Evolutionary conservation across 2,113 vertebrate genomes (phyloP), one percentile per base, ranked within the genome.

Genomic region (Ochotona princeps): DNA sequence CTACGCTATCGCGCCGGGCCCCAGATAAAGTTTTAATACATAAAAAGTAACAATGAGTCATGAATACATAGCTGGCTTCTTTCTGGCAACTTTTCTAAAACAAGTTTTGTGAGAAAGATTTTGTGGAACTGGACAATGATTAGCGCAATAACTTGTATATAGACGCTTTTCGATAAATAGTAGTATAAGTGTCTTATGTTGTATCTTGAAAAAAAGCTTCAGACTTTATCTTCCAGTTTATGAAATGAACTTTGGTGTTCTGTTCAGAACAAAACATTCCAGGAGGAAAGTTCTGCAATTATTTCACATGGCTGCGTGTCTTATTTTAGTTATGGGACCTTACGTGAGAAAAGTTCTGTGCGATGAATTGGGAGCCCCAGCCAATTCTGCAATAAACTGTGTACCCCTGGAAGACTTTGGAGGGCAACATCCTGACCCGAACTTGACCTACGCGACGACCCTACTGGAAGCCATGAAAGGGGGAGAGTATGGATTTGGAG

Each of bases 371-470:
- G 99, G 99, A 87, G 99, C 99, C 61, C 99, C 99, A 20, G 99
- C 99, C 83, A 99, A 99, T 97, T 99, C 99, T 89, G 99, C 99
- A 23, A 98, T 99, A 87, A 99, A 99, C 98, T 99, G 99, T 96
- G 97, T 99, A 94, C 99, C 99, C 32, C 91, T 99, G 97, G 99
- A 99, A 96, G 99, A 99, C 97, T 99, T 99, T 93, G 99, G 99
- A 47, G 99, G 99, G 13, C 99, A 98, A 76, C 98, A 98, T 94
- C 99, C 99, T 21, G 99, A 99, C 98, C 99, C 99, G 49, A 99
- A 98, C 97, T 98, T 99, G 95, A 99, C 98, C 0, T 99, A 99
- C 2, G 99, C 99, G 91, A 98, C 98, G 25, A 98, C 99, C 11
- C 98, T 99, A 96, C 97, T 99, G 83, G 99, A 99, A 83, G 98